These are phyloP conservation scores for Philopedon plagiatum DNA, from an alignment of 2,888 invertebrate species.

Conservation along the genomic window DNA sequence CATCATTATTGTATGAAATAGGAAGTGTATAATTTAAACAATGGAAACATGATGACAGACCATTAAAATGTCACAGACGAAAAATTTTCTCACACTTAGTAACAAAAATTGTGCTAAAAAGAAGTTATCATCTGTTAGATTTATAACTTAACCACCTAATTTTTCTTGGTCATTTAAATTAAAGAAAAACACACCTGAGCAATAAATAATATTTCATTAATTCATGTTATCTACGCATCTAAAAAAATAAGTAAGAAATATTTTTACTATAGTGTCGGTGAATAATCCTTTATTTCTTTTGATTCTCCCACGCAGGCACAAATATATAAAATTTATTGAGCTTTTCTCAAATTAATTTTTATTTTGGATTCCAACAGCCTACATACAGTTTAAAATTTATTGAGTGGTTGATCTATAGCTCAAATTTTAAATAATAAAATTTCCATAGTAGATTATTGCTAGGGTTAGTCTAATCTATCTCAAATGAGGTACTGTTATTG, in stretches of 20 bases:
- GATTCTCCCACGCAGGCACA: neutral
- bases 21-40: too few species aligned
- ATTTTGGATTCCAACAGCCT: neutral
- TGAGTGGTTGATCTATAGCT: neutral
- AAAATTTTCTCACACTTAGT: too few species aligned
- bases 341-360: neutral
- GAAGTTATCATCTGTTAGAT: too few species aligned
- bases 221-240: neutral
- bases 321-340: neutral
- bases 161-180: neutral
- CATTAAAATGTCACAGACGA: too few species aligned
- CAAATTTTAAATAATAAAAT: too few species aligned
- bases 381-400: neutral
- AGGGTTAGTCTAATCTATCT: too few species aligned
- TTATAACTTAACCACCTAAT: neutral
- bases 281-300: neutral
- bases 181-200: constrained; percentile 12
- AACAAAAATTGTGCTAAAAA: too few species aligned
- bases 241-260: constrained; percentile 2
- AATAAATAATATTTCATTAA: constrained; percentile 20
- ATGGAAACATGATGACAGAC: too few species aligned
- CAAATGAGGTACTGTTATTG: too few species aligned
- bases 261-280: neutral
- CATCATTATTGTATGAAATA: too few species aligned
- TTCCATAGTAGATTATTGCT: too few species aligned